Conservation (phyloP, 1,140 invertebrate genomes). For the Pygmarrhopalites habei region DNA sequence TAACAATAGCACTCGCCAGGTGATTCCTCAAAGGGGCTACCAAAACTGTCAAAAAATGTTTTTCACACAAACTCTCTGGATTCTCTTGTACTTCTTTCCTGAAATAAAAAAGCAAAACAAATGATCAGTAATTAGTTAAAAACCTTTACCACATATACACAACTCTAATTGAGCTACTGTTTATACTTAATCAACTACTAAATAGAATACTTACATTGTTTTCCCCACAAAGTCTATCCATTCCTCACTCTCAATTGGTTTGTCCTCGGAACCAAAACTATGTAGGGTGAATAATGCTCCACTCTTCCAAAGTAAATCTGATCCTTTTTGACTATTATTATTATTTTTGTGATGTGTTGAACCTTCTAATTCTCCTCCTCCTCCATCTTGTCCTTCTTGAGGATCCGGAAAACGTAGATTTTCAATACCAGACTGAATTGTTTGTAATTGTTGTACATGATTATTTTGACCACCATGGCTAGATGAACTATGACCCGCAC, state of each 20-base stretch:
- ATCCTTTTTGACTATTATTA: not conserved
- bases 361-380: not conserved
- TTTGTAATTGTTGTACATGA: not conserved
- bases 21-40: slow-evolving; percentile 42
- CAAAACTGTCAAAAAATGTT: slow-evolving; percentile 40
- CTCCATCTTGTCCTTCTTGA: not conserved
- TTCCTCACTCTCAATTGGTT: slow-evolving; percentile 71
- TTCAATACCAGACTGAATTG: not conserved
- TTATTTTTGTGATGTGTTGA: not conserved
- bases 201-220: too few species aligned
- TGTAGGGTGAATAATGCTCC: not conserved
- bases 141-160: not conserved
- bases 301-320: not conserved
- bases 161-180: not conserved
- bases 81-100: slow-evolving; percentile 35
- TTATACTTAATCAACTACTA: slow-evolving; percentile 13
- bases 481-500: not conserved
- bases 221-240: slow-evolving; percentile 63
- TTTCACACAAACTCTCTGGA: slow-evolving; percentile 37
- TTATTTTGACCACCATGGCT: not conserved
- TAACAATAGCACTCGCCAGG: slow-evolving; percentile 38
- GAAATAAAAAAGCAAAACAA: too few species aligned
- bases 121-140: too few species aligned
- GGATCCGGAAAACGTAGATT: not conserved
- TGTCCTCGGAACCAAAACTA: slow-evolving; percentile 41